These are phyloP conservation scores for Irena cyanogastra DNA, from an alignment of 2,113 vertebrate genomes.

Conservation along the genomic window DNA sequence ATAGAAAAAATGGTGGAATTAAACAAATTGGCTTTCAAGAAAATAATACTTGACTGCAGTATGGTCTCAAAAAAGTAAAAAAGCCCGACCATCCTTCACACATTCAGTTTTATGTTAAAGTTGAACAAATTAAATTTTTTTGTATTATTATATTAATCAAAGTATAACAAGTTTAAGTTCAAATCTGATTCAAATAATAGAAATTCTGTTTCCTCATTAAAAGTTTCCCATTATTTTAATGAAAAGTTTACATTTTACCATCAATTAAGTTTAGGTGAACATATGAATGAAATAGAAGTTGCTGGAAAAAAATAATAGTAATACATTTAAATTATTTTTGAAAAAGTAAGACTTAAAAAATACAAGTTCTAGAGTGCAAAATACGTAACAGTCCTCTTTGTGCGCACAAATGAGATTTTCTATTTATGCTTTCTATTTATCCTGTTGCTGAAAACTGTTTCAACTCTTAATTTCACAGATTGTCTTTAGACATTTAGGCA, in stretches of 20 bases:
- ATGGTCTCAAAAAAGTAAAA: background rate
- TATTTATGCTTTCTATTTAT: background rate
- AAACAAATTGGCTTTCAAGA: background rate
- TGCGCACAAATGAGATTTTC: background rate
- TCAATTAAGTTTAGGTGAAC: background rate
- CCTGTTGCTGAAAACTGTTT: background rate
- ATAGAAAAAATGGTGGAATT: background rate
- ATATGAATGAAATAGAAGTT: background rate
- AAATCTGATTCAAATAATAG: background rate
- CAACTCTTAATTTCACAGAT: background rate
- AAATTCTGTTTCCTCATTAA: background rate
- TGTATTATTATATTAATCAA: background rate
- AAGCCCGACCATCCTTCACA: accelerated
- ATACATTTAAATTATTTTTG: background rate
- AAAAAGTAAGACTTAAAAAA: background rate
- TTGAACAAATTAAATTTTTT: background rate
- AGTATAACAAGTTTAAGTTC: background rate
- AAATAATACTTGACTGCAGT: background rate
- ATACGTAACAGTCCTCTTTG: accelerated
- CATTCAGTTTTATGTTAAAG: background rate
- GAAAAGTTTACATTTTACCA: background rate
- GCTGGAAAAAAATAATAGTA: background rate
- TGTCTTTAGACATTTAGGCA: background rate
- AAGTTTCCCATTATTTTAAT: background rate
- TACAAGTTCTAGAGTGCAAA: background rate